Percentiles rank a stretch among this genome's conserved stretches.
Evolutionary conservation across 2,888 invertebrate genomes (phyloP).

Genomic region (Xanthorhoe spadicearia): DNA sequence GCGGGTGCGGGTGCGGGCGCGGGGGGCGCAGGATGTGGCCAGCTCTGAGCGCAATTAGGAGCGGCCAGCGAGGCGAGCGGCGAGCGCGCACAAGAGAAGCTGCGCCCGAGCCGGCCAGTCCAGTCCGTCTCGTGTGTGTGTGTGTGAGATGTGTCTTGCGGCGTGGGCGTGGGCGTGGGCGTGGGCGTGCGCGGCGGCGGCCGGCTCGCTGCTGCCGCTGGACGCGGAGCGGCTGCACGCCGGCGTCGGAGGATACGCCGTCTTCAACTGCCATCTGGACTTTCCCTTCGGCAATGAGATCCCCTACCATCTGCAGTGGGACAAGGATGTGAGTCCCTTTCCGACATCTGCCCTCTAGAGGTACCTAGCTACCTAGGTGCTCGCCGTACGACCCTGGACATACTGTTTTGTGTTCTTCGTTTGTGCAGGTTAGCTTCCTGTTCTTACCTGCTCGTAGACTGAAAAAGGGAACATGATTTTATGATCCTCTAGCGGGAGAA

Average conservation of each 20-base stretch:
- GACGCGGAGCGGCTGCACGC: conserved; percentile 84
- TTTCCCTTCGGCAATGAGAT: conserved; percentile 94
- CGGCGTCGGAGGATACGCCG: conserved; percentile 90
- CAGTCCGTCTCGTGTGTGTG: not conserved
- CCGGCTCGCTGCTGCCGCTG: conserved; percentile 68
- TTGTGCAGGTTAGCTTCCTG: too few relatives aligned
- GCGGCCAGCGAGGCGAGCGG: conserved; percentile 1
- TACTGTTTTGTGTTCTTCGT: too few relatives aligned
- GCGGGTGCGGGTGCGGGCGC: conserved; percentile 4
- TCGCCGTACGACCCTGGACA: too few relatives aligned
- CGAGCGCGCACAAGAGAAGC: not conserved
- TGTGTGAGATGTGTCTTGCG: conserved; percentile 9
- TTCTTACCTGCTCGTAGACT: too few relatives aligned
- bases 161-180: conserved; percentile 25
- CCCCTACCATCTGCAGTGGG: conserved; percentile 95
- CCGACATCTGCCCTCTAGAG: not conserved
- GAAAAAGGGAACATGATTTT: too few relatives aligned
- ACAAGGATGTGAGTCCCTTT: conserved; percentile 90
- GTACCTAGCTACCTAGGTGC: not conserved
- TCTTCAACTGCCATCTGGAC: conserved; percentile 93
- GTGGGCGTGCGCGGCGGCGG: conserved; percentile 39
- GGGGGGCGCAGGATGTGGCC: conserved; percentile 9
- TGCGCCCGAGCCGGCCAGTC: conserved; percentile 24
- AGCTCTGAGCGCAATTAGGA: conserved; percentile 5
- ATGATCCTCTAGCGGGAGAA: too few relatives aligned